Base-by-base conservation (phyloP, 2,888 invertebrate genomes). In the Camponotus fellah region DNA sequence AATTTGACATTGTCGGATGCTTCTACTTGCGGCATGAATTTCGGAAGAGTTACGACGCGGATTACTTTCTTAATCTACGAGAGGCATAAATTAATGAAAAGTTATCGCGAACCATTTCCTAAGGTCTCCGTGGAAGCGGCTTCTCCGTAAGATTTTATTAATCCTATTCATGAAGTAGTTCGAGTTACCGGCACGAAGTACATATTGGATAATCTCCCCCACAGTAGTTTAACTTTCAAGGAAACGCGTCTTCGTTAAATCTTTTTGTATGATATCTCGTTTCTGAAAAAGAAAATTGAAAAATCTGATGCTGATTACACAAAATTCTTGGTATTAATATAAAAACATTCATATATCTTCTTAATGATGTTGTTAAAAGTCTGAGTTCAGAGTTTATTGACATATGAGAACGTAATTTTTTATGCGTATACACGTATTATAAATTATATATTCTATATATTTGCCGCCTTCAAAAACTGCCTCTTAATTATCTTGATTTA, bases 211-310 rank as follows among this genome's bases (percentile, higher is more conserved):
- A 87, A 86, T 87, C 84, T 83, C 64, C 82, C 49, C 53, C 21
- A 40, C 34, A 76, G 60, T 84, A 84, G 87, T 84, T 85, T 26
- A 81, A 82, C 82, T 82, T 89, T 83, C 86, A 76, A 56, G 85
- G 85, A 89, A 90, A 87, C 71, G 80, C 82, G 81, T 90, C 84
- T 87, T 88, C 84, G 82, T 90, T 88, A 86, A 89, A 79, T 53
- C 56, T 66, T 64, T 60, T 68, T 72, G 66, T 58, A 64, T 37
- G 69, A 53, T 81, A 72, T 80, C 69, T 69, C 17, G 64, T 64
- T 87, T 81, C 83, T 66, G 26, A 56, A 83, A 89, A 65, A 88
- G 26, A 26, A 83, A 49, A 58, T 62, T 75, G 56, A 72, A 62
- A 34, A 62, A 34, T 32, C 64, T 32, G 62, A 74, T 82, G 32